phyloP scores from a whole-genome alignment of 2,797 vertebrate genomes.

The Pseudomugil tenellus region DNA sequence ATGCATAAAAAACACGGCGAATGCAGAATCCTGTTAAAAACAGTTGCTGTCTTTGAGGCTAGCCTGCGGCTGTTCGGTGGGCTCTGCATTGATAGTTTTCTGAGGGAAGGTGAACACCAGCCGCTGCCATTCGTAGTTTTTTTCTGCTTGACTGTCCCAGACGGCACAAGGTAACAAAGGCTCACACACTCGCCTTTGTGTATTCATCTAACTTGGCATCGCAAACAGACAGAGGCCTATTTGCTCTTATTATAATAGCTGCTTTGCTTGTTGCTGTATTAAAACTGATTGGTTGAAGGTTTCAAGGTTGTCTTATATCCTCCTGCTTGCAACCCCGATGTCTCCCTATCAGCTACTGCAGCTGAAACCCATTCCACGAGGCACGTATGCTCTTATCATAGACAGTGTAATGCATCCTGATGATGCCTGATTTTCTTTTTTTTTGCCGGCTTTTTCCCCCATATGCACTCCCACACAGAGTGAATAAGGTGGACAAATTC shows the following conservation, averaged over 20 bases:
- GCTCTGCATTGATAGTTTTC: constrained; percentile 51
- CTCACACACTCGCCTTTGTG: constrained; percentile 7
- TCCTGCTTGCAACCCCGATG: constrained; percentile 28
- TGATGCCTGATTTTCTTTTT: constrained; percentile 45
- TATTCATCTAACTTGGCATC: constrained; percentile 18
- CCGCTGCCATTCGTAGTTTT: constrained; percentile 19
- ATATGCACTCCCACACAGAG: constrained; percentile 48
- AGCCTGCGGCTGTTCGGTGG: constrained; percentile 44
- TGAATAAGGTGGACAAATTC: constrained; percentile 49
- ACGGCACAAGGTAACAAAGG: constrained; percentile 5
- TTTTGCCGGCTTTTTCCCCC: constrained; percentile 3
- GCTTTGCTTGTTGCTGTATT: constrained; percentile 41
- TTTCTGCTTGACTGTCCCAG: constrained; percentile 23
- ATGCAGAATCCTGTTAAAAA: constrained; percentile 37
- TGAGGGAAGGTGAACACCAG: constrained; percentile 42
- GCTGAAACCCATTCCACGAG: constrained; percentile 48
- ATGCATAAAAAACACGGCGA: constrained; percentile 18
- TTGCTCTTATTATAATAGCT: constrained; percentile 42
- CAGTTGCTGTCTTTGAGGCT: constrained; percentile 52
- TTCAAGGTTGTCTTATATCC: constrained; percentile 45
- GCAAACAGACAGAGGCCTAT: constrained; percentile 37
- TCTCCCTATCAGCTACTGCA: constrained; percentile 58
- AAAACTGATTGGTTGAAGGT: constrained; percentile 53
- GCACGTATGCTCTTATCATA: constrained; percentile 60
- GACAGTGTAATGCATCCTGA: constrained; percentile 64